Base-by-base conservation (phyloP, 2,888 invertebrate genomes). In the Anticlea derivata region DNA sequence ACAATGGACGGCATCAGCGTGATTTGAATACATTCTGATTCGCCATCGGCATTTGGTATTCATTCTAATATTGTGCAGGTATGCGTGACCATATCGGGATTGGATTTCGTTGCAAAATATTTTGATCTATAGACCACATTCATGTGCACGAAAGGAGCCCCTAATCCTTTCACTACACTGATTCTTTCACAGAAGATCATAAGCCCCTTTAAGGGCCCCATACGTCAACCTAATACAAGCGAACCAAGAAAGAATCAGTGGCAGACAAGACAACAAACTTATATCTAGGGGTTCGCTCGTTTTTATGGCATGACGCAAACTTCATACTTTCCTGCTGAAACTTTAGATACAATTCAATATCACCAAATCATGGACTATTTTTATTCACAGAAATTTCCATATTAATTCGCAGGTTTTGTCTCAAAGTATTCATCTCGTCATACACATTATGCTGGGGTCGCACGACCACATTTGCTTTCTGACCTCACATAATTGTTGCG, bases 1-100 rank as follows among this genome's bases (percentile, higher is more conserved):
- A 80, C 83, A 84, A 83, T 83, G 60, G 75, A 73, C 68, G 72
- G 70, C 69, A 63, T 52, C 68, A 52, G 73, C 78, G 78, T 77
- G 78, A 64, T 61, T 63, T 63, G 83, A 79, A 85, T 85, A 73
- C 70, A 68, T 70, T 68, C 62, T 62, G 68, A 73, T 75, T 68
- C 61, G 64, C 60, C 53, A 64, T 73, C 67, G 66, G 69, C 68
- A 63, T 61, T 62, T 55, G 50, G 53, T 62, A 64, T 63, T 56
- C 56, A 65, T 65, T 61, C 60, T 60, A 60, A 60, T 63, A 58
- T 54, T 58, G 58, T 55, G 50, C 38, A 41, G 23, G 34, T 43
- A 50, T 53, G 52, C 57, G 57, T 60, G 64, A 58, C 57, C 47
- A 43, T 44, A 51, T 41, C 41, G 44, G 12, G 17, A 33, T 29